phyloP scores from a whole-genome alignment of 1,140 invertebrate genomes.

The Meloidogyne hapla region DNA sequence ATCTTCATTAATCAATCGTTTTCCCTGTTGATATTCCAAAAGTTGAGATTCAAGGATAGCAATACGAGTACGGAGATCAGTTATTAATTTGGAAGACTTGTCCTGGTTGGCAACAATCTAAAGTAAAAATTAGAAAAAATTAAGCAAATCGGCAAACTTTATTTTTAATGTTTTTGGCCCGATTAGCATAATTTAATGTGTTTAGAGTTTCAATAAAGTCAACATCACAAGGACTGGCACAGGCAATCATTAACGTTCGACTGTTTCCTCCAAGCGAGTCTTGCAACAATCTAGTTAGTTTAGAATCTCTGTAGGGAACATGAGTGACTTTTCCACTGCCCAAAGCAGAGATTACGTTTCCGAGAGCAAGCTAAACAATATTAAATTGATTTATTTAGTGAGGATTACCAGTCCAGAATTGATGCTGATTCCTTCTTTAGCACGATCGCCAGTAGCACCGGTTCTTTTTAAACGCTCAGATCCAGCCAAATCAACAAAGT shows the following conservation, averaged over 20 bases:
- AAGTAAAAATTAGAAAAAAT: slow-evolving; percentile 18
- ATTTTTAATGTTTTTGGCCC: slow-evolving; percentile 95
- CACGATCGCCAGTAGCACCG: slow-evolving; percentile 68
- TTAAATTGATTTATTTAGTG: too few species aligned
- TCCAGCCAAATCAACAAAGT: slow-evolving; percentile 69
- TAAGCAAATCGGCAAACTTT: slow-evolving; percentile 71
- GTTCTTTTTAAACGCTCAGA: slow-evolving; percentile 68
- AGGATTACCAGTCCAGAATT: slow-evolving; percentile 66
- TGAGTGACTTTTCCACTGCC: slow-evolving; percentile 65
- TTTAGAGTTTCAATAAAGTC: slow-evolving; percentile 99
- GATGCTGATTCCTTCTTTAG: slow-evolving; percentile 69
- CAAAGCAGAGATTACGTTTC: slow-evolving; percentile 68
- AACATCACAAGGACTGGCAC: slow-evolving; percentile 90
- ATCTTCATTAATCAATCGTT: slow-evolving; percentile 69
- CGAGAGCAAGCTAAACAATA: slow-evolving; percentile 73
- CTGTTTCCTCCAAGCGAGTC: slow-evolving; percentile 91
- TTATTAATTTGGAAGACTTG: slow-evolving; percentile 7
- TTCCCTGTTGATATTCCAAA: slow-evolving; percentile 24
- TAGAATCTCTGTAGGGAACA: slow-evolving; percentile 69
- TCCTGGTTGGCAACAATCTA: neutral
- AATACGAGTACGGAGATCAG: slow-evolving; percentile 26
- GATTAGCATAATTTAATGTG: slow-evolving; percentile 88
- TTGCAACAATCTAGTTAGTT: slow-evolving; percentile 72
- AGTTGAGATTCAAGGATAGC: slow-evolving; percentile 23
- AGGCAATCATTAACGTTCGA: slow-evolving; percentile 96